Evolutionary conservation across 53 echinoderm and acorn worm species (phyloP).

Genomic region (Astropecten irregularis): DNA sequence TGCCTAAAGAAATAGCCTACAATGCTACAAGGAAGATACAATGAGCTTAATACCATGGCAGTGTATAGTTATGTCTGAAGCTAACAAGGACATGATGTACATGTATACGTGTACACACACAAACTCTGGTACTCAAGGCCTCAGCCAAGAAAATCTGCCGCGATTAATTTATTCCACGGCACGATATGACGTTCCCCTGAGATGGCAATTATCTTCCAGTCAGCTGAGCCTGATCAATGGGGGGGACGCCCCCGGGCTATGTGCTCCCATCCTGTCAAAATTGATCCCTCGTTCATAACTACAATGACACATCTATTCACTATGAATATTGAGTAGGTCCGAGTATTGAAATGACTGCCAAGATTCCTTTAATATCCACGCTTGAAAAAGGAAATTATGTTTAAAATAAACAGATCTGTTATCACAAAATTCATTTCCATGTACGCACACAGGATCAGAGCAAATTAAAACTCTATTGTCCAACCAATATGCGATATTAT

Average conservation of each 20-base stretch:
- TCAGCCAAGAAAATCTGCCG: conserved; percentile 39
- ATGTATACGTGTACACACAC: background rate
- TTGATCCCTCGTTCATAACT: conserved; percentile 44
- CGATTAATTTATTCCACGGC: conserved; percentile 25
- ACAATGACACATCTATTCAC: conserved; percentile 28
- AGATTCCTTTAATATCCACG: background rate
- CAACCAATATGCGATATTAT: background rate
- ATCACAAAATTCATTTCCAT: background rate
- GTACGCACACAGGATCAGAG: background rate
- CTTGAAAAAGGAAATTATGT: no score
- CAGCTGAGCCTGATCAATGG: conserved; percentile 40
- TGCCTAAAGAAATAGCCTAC: no score
- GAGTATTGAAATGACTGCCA: background rate
- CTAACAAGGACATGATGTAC: no score
- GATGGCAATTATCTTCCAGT: conserved; percentile 55
- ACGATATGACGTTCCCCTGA: conserved; percentile 27
- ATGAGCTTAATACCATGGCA: no score
- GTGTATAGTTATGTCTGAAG: no score
- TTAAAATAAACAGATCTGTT: no score
- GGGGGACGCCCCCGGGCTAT: conserved; percentile 34
- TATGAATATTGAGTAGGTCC: background rate
- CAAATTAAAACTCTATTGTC: background rate
- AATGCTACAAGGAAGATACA: no score
- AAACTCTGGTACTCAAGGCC: no score
- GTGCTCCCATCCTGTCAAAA: conserved; percentile 23